Evolutionary conservation across 1,140 invertebrate species (phyloP).

Genomic region (Mactra quadrangularis): DNA sequence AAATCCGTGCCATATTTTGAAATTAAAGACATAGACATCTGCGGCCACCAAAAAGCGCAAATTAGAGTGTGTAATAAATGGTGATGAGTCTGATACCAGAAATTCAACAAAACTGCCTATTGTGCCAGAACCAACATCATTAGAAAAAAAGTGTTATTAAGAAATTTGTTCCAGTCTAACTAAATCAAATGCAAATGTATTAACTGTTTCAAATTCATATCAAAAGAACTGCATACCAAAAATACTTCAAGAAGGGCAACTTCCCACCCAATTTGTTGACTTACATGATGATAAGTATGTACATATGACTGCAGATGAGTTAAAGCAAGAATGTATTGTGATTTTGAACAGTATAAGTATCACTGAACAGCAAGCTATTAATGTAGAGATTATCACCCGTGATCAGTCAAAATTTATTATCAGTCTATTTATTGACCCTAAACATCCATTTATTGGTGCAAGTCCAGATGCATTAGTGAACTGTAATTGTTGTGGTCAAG

Average conservation of each 20-base stretch:
- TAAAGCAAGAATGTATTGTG: constrained; percentile 7
- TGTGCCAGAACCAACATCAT: neutral
- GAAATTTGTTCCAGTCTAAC: neutral
- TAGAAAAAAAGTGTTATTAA: neutral
- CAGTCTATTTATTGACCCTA: constrained; percentile 15
- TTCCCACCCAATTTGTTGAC: neutral
- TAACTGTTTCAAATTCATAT: neutral
- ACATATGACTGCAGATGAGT: constrained; percentile 33
- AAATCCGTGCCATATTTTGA: neutral
- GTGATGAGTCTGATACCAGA: neutral
- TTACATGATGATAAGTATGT: neutral
- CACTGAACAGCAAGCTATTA: constrained; percentile 27
- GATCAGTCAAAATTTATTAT: constrained; percentile 41
- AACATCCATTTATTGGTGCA: constrained; percentile 51
- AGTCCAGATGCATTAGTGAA: constrained; percentile 41
- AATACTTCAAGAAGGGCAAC: neutral
- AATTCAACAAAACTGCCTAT: neutral
- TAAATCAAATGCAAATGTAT: neutral
- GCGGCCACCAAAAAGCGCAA: neutral
- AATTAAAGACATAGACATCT: neutral
- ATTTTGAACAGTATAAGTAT: neutral
- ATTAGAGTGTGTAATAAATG: neutral
- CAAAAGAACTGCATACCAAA: neutral
- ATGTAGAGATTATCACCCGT: constrained; percentile 48
- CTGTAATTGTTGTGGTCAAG: constrained; percentile 55